phyloP scores from a whole-genome alignment of 2,888 invertebrate species.

The Eilema caniola region DNA sequence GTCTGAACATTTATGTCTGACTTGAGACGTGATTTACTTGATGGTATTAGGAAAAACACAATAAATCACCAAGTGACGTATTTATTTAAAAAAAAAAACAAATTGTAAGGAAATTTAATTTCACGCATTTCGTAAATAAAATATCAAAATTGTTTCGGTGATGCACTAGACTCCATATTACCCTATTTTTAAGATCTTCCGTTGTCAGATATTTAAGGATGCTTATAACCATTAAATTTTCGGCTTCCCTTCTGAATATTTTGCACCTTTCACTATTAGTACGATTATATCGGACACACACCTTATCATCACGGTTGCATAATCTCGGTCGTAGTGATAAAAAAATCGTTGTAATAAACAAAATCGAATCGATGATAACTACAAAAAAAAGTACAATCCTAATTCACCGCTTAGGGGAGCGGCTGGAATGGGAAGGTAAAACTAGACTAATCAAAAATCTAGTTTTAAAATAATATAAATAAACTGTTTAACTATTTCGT shows the following conservation, averaged over 20 bases:
- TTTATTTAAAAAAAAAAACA: not conserved
- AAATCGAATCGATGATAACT: not conserved
- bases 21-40: conserved; percentile 5
- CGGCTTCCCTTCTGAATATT: no score
- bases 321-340: not conserved
- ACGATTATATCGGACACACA: not conserved
- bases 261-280: not conserved
- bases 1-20: not conserved
- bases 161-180: not conserved
- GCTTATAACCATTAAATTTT: not conserved
- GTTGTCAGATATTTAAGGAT: not conserved
- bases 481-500: not conserved
- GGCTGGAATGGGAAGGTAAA: not conserved
- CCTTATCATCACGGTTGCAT: no score
- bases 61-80: not conserved
- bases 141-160: not conserved
- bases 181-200: not conserved
- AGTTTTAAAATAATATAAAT: not conserved
- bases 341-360: not conserved
- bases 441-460: not conserved
- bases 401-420: not conserved
- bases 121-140: not conserved
- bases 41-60: not conserved
- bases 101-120: not conserved
- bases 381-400: not conserved